Conservation (phyloP, 2,888 invertebrate genomes). For the Drosophila lutescens region DNA sequence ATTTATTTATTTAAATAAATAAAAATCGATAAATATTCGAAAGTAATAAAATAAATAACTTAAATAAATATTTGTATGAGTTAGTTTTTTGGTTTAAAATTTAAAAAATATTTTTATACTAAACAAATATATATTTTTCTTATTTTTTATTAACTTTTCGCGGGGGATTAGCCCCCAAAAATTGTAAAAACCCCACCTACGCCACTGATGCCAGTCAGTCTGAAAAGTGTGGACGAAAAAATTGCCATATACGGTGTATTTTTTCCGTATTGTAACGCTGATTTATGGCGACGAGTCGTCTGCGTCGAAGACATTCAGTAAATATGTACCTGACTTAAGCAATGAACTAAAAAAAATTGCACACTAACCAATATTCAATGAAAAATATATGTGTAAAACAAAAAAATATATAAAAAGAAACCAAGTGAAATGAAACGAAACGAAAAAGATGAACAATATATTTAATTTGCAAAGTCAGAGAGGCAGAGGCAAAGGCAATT, state of each 20-base stretch:
- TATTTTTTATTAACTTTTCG: background rate
- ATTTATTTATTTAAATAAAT: background rate
- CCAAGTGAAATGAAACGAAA: too few relatives aligned
- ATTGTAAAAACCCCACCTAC: background rate
- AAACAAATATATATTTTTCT: too few relatives aligned
- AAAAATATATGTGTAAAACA: constrained; percentile 6
- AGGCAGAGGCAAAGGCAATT: constrained; percentile 6
- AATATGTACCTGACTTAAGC: constrained; percentile 25
- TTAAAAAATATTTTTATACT: too few relatives aligned
- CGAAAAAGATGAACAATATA: constrained; percentile 14
- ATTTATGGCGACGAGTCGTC: constrained; percentile 67
- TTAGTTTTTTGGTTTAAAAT: too few relatives aligned
- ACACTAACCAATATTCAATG: constrained; percentile 22
- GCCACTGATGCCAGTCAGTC: constrained; percentile 36
- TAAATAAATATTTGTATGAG: too few relatives aligned
- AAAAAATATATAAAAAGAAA: background rate
- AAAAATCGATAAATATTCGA: background rate
- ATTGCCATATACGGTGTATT: constrained; percentile 36
- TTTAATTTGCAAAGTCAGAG: constrained; percentile 34
- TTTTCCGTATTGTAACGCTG: constrained; percentile 39
- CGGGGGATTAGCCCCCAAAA: background rate
- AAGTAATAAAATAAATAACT: too few relatives aligned
- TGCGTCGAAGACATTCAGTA: constrained; percentile 42
- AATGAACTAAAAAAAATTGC: constrained; percentile 32
- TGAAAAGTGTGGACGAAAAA: constrained; percentile 32